Evolutionary conservation across 64 coral and sea anemone genomes (phyloP), one percentile per base, ranked within the genome.

Genomic region (Catalaphyllia jardinei): DNA sequence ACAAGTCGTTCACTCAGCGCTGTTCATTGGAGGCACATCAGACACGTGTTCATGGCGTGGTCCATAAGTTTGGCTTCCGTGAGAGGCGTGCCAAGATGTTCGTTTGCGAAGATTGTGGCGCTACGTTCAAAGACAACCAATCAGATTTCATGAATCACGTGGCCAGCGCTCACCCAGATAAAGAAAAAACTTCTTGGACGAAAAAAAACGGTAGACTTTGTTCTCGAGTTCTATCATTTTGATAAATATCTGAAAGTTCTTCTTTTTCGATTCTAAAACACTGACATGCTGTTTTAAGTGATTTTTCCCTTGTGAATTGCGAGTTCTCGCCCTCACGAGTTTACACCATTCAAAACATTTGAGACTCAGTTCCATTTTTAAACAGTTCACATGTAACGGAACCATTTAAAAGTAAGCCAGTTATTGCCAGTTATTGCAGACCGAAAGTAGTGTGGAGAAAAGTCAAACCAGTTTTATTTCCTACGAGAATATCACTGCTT

Each of bases 1-100:
- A 99, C 31, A 99, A 99, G 83, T 92, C 96, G 19, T 98, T 98
- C 57, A 98, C 96, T 25, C 96, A 98, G 69, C 82, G 96, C 1
- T 98, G 96, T 46, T 98, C 96, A 10, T 54, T 98, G 71, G 96
- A 98, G 71, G 96, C 96, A 22, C 96, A 98, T 57, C 87, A 90
- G 22, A 95, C 96, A 8, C 87, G 96, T 16, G 93, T 98, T 0
- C 96, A 98, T n/a, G 88, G 93, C 39, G 62, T 98, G 29, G 86
- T 94, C 17, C 93, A 98, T 72, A 90, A 95, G 72, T 98, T 92
- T 90, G 96, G 96, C 7, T 98, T 98, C 88, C 96, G 96, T 8
- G 96, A 98, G 62, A 89, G 96, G 31, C 80, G 96, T 10, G 84
- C 93, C 62, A 98, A 98, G 55, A 86, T 98, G 74, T 94, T 89